Percentiles rank a stretch among this genome's conserved stretches.
phyloP scores from a whole-genome alignment of 2,888 invertebrate genomes.

The Eilema depressum region DNA sequence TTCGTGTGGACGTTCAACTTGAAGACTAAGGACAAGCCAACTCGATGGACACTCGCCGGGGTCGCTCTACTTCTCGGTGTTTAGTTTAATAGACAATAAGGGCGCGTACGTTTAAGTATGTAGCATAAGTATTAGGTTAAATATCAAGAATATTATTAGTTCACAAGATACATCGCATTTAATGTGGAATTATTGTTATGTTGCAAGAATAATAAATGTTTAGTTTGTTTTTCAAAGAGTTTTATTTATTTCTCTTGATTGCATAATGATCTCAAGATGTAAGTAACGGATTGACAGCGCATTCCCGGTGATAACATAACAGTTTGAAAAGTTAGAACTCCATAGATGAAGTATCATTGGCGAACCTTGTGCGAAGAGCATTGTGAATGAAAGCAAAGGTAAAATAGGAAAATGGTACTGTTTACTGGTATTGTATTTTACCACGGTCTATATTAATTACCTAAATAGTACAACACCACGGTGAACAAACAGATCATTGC shows the following conservation, averaged over 20 bases:
- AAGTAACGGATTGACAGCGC: too few species aligned
- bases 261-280: neutral
- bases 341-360: too few species aligned
- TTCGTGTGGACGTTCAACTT: conserved; percentile 99
- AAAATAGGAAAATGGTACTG: too few species aligned
- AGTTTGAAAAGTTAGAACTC: too few species aligned
- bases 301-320: too few species aligned
- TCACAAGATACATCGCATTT: neutral
- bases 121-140: neutral
- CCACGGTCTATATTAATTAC: too few species aligned
- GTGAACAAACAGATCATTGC: too few species aligned
- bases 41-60: conserved; percentile 97
- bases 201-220: conserved; percentile 14
- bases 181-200: neutral
- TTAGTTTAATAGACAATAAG: conserved; percentile 67
- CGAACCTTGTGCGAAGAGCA: too few species aligned
- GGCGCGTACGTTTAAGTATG: neutral
- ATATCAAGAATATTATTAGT: neutral
- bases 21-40: conserved; percentile 94
- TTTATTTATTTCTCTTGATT: neutral
- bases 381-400: too few species aligned
- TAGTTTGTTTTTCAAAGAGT: neutral
- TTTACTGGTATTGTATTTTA: too few species aligned
- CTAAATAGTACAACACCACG: too few species aligned
- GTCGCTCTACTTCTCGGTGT: conserved; percentile 96